Base-by-base conservation (phyloP, 2,113 vertebrate genomes). In the Seriola rivoliana region DNA sequence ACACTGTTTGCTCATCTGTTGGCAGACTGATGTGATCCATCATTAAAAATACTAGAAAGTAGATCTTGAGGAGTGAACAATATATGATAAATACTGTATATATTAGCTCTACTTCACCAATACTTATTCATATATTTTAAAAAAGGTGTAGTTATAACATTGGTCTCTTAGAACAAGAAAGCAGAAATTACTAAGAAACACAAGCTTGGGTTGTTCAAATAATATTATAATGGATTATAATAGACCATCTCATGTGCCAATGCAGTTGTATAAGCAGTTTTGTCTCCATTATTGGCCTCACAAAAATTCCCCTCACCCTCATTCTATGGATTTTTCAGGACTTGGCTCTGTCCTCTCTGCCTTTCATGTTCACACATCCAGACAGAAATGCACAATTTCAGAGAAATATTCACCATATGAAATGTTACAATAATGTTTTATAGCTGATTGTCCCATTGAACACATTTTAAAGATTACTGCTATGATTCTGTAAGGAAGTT, bases 361-460 rank as follows among this genome's bases (percentile, higher is more conserved):
- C 1, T 77, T 81, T 70, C 9, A 38, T 66, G 66, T 76, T 69
- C 62, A 62, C 34, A 67, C 17, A 17, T 44, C 29, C n/a, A 16
- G 58, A 58, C 34, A 46, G 60, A 60, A 59, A 78, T 58, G 42
- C 42, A 10, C n/a, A 29, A 75, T 54, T 63, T 82, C 85, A 71
- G 65, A 84, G 46, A 54, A 63, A 23, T 57, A 23, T 71, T 63
- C 34, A 40, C 58, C 36, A 11, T 25, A 62, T 29, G 12, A 46
- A 42, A 73, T 60, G 58, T 78, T 52, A 74, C 58, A 55, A 55
- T 72, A 68, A 36, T 59, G 71, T 72, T 80, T 76, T 38, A 48
- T 32, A 36, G 54, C 48, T 4, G 3, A 69, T 25, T 60, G 10
- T 63, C 38, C 40, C 71, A 38, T 76, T 75, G 72, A 75, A 38